A percentile compares a stretch with the other conserved stretches of the same genome.
These are phyloP conservation scores for Kryptolebias ocellatus DNA, from an alignment of 2,797 vertebrate genomes.

Conservation along the genomic window DNA sequence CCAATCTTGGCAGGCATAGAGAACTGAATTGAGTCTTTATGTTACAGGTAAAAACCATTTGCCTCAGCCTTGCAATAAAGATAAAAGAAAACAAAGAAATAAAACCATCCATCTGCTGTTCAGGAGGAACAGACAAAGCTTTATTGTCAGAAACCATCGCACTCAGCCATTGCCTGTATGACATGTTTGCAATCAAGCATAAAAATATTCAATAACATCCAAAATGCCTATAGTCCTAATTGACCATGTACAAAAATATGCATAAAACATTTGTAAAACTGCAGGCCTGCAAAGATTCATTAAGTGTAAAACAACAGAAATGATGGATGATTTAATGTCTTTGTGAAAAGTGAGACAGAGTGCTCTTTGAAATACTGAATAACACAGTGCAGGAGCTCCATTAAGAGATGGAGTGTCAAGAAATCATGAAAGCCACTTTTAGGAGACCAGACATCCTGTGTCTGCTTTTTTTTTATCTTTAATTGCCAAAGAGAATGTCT, in stretches of 20 bases:
- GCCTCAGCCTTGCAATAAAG: slow-evolving; percentile 21
- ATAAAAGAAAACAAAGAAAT: slow-evolving; percentile 33
- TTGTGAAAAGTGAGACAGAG: slow-evolving; percentile 59
- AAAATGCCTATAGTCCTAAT: slow-evolving; percentile 21
- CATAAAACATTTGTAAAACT: slow-evolving; percentile 28
- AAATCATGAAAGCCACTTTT: slow-evolving; percentile 51
- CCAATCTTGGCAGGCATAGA: not conserved
- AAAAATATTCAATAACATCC: slow-evolving; percentile 27
- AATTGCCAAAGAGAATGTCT: slow-evolving; percentile 50
- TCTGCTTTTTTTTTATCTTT: slow-evolving; percentile 46
- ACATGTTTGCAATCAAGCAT: slow-evolving; percentile 9
- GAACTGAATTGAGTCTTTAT: slow-evolving; percentile 27
- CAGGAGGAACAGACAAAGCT: slow-evolving; percentile 37
- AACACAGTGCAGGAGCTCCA: slow-evolving; percentile 53
- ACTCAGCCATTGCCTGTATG: slow-evolving; percentile 12
- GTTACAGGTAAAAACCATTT: slow-evolving; percentile 10
- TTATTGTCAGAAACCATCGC: slow-evolving; percentile 32
- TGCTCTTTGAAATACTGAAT: slow-evolving; percentile 59
- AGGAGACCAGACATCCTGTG: slow-evolving; percentile 43
- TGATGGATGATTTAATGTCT: slow-evolving; percentile 63
- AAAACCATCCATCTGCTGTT: slow-evolving; percentile 15
- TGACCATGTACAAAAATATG: slow-evolving; percentile 35
- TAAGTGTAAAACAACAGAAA: slow-evolving; percentile 65
- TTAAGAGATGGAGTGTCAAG: slow-evolving; percentile 58
- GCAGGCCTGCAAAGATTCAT: slow-evolving; percentile 52